phyloP scores from a whole-genome alignment of 2,888 invertebrate genomes.

The Parnassius apollo region DNA sequence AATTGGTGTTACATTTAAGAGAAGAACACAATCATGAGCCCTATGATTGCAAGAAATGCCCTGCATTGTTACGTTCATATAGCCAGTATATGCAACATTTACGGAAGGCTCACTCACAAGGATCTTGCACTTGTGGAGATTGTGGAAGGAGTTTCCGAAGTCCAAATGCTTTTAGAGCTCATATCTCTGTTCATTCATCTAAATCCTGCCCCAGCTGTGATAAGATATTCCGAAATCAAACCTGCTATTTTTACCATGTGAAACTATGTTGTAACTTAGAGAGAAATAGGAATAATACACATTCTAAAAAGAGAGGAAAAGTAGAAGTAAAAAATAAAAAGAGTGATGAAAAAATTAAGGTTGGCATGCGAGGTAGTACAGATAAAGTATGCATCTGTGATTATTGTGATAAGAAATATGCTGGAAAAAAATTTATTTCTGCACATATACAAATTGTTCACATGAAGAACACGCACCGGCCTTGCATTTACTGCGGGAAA shows the following conservation, averaged over 20 bases:
- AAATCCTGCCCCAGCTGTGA: constrained; percentile 62
- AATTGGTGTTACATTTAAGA: constrained; percentile 51
- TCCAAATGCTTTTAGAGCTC: constrained; percentile 52
- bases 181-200: constrained; percentile 49
- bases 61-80: constrained; percentile 45
- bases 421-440: constrained; percentile 58
- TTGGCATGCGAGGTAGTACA: constrained; percentile 56
- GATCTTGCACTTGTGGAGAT: constrained; percentile 56
- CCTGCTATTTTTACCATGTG: constrained; percentile 61
- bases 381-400: constrained; percentile 61
- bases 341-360: constrained; percentile 48
- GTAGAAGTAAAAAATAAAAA: constrained; percentile 48
- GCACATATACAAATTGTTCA: constrained; percentile 73
- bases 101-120: constrained; percentile 45
- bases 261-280: constrained; percentile 58
- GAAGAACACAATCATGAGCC: constrained; percentile 43
- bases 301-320: constrained; percentile 42
- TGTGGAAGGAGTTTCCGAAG: constrained; percentile 60
- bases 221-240: constrained; percentile 57
- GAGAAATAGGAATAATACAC: constrained; percentile 38
- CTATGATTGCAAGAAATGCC: constrained; percentile 59
- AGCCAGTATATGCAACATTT: constrained; percentile 46
- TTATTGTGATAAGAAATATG: constrained; percentile 63
- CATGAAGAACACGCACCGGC: constrained; percentile 60
- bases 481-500: constrained; percentile 65